Conservation (phyloP, 2,888 invertebrate species). For the Notocelia uddmanniana region DNA sequence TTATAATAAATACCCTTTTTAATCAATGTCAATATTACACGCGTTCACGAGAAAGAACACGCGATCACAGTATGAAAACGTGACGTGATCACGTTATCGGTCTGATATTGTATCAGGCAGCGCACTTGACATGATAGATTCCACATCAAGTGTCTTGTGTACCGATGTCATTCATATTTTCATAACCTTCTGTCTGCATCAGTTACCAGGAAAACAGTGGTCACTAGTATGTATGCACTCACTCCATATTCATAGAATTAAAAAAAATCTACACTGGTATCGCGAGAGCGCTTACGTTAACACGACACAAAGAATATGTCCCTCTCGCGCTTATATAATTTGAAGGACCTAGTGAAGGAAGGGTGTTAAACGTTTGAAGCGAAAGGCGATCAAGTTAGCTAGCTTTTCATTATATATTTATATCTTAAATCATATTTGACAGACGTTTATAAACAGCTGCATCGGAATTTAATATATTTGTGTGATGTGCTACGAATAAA, state of each 20-base stretch:
- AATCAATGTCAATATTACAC: background rate
- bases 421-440: no score
- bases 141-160: constrained; percentile 6
- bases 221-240: background rate
- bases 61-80: constrained; percentile 16
- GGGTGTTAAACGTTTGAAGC: no score
- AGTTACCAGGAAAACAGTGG: background rate
- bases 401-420: no score
- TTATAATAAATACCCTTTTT: background rate
- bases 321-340: no score
- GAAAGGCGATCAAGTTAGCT: no score
- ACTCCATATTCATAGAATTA: background rate
- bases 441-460: no score
- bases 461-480: no score
- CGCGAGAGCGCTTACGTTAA: background rate
- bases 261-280: background rate
- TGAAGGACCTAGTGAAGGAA: no score
- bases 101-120: constrained; percentile 8
- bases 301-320: no score
- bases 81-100: constrained; percentile 20
- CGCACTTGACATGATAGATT: constrained; percentile 15
- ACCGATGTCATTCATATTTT: background rate
- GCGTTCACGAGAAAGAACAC: constrained; percentile 5
- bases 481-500: no score
- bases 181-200: background rate